Evolutionary conservation across 2,888 invertebrate species (phyloP).

Genomic region (Embidobia sp.): DNA sequence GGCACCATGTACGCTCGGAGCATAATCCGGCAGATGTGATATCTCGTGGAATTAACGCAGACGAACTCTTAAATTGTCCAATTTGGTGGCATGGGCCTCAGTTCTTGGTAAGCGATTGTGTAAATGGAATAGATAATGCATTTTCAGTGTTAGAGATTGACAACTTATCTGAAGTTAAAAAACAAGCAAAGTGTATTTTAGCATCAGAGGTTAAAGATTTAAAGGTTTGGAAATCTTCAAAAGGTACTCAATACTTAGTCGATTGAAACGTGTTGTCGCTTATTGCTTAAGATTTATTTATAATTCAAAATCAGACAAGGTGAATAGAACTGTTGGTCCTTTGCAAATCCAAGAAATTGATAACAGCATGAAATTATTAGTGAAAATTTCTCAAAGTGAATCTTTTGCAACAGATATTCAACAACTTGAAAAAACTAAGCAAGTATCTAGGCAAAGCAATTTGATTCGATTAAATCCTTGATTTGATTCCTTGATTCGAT

Average conservation of each 20-base stretch:
- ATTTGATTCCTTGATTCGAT: conserved; percentile 33
- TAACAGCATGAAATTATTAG: not conserved
- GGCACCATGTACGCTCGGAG: conserved; percentile 31
- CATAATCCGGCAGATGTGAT: conserved; percentile 17
- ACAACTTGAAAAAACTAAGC: conserved; percentile 4
- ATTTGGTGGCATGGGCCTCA: conserved; percentile 16
- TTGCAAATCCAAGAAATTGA: conserved; percentile 32
- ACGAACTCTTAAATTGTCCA: not conserved
- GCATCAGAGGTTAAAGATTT: not conserved
- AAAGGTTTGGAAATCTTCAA: not conserved
- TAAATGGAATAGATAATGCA: not conserved
- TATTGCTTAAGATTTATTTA: conserved; percentile 2
- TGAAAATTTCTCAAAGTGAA: conserved; percentile 13
- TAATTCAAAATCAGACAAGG: conserved; percentile 21
- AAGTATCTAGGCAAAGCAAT: conserved; percentile 4
- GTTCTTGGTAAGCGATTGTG: not conserved
- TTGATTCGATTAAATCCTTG: conserved; percentile 1
- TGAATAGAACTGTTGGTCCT: conserved; percentile 50
- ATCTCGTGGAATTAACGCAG: conserved; percentile 7
- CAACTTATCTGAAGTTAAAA: conserved; percentile 2
- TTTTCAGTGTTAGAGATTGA: not conserved
- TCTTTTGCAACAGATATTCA: conserved; percentile 19
- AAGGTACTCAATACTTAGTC: conserved; percentile 14
- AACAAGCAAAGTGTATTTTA: not conserved
- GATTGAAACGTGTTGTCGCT: conserved; percentile 7